phyloP scores from a whole-genome alignment of 2,113 vertebrate species.

The Lutjanus erythropterus region DNA sequence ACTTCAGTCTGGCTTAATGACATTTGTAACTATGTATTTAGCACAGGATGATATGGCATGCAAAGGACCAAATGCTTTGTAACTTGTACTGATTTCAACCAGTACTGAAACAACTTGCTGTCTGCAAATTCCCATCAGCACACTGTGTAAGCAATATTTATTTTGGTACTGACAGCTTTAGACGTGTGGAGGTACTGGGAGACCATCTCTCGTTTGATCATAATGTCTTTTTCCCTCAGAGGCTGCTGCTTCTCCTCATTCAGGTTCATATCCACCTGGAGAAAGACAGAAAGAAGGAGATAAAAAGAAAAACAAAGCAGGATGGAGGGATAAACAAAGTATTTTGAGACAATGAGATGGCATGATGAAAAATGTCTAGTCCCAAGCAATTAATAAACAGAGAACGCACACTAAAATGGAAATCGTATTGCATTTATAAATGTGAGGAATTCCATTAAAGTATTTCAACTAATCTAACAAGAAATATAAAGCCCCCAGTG shows the following conservation, averaged over 20 bases:
- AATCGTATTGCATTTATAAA: background rate
- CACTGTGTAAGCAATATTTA: background rate
- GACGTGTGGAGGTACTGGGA: conserved; percentile 91
- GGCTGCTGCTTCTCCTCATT: conserved; percentile 91
- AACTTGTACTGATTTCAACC: background rate
- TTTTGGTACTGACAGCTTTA: conserved; percentile 85
- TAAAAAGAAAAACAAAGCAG: background rate
- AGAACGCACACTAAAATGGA: background rate
- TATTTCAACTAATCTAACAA: background rate
- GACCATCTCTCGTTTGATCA: conserved; percentile 91
- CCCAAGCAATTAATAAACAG: background rate
- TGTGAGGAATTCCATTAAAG: background rate
- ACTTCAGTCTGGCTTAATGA: background rate
- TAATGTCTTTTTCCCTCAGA: conserved; percentile 87
- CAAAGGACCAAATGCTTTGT: background rate
- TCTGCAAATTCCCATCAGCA: background rate
- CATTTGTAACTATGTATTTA: background rate
- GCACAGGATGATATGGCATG: background rate
- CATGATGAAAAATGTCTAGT: background rate
- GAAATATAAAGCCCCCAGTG: background rate
- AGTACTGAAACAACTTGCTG: background rate
- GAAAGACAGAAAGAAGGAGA: background rate
- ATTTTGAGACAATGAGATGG: background rate
- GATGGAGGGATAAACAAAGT: background rate
- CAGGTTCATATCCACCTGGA: conserved; percentile 92